Percentiles rank a stretch among this genome's conserved stretches.
These are phyloP conservation scores for Mycteria americana DNA, from an alignment of 2,797 vertebrate genomes.

Conservation along the genomic window DNA sequence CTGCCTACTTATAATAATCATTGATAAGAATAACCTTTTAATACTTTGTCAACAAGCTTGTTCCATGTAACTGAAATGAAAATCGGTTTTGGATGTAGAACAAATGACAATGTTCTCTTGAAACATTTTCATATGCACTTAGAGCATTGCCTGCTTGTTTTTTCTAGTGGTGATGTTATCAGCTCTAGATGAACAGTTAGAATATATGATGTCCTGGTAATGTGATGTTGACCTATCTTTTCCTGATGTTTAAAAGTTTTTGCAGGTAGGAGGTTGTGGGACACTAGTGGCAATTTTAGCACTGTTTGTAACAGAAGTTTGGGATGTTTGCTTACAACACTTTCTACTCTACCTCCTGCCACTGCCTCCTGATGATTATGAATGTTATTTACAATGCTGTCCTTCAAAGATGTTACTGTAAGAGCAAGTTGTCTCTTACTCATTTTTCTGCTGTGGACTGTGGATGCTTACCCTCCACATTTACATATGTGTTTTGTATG, in stretches of 20 bases:
- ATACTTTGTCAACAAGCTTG: background rate
- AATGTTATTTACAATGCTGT: background rate
- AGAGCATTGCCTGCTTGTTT: background rate
- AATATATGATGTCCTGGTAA: background rate
- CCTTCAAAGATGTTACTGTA: background rate
- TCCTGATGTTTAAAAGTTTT: background rate
- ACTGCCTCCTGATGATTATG: background rate
- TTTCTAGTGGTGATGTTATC: background rate
- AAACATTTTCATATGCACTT: background rate
- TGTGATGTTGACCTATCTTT: background rate
- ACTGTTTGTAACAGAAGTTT: background rate
- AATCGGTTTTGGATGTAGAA: background rate
- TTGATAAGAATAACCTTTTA: background rate
- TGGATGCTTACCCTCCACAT: background rate
- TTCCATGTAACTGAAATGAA: background rate
- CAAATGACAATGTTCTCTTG: background rate
- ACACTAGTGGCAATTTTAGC: background rate
- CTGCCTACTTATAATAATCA: background rate
- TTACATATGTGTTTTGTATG: fast-evolving
- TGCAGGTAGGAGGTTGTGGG: background rate
- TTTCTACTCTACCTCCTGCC: background rate
- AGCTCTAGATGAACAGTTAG: background rate
- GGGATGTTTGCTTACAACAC: background rate
- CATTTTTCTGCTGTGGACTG: background rate
- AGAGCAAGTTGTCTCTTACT: background rate